Base-by-base conservation (phyloP, 2,113 vertebrate genomes). In the Nanorana parkeri region DNA sequence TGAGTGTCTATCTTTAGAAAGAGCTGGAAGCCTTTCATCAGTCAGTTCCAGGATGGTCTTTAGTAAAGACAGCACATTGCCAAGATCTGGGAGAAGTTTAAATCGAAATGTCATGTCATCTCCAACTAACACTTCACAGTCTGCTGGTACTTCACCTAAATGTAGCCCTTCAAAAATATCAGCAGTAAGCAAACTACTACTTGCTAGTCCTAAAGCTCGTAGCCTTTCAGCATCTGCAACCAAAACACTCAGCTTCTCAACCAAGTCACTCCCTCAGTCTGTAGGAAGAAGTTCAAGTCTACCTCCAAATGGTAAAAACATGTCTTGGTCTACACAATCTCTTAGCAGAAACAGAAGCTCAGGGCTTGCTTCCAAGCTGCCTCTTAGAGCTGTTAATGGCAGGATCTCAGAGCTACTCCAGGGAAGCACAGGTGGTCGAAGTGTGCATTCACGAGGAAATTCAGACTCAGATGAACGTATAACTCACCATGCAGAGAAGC, bases 311-410 rank as follows among this genome's bases (percentile, higher is more conserved):
- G 96, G 94, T 41, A 99, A 95, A 90, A 93, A 90, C 66, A 93
- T 93, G 92, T 95, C 96, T 75, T 99, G 98, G 97, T 98, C 98
- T 29, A 99, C 97, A 0, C 98, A 99, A 89, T 99, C 97, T 10
- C 93, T 99, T 60, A 96, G 97, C 87, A 94, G 96, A 81, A 97
- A 86, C 88, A 91, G 94, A 0, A 94, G 94, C 15, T 93, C 95
- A 69, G 92, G 94, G 29, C 90, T 97, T 55, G 91, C 92, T 32
- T 95, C 96, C 81, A 98, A 98, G 69, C 85, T 97, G 83, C 97
- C 97, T 0, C 93, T 97, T 15, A 89, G 97, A 26, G 97, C 96
- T 0, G 96, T 97, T 55, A 99, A 99, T 0, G 96, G 97, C 21
- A 91, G 97, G 8, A 97, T 99, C 86, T 99, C 98, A 0, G 97